phyloP scores from a whole-genome alignment of 2,113 vertebrate species.

The Sorex fumeus region DNA sequence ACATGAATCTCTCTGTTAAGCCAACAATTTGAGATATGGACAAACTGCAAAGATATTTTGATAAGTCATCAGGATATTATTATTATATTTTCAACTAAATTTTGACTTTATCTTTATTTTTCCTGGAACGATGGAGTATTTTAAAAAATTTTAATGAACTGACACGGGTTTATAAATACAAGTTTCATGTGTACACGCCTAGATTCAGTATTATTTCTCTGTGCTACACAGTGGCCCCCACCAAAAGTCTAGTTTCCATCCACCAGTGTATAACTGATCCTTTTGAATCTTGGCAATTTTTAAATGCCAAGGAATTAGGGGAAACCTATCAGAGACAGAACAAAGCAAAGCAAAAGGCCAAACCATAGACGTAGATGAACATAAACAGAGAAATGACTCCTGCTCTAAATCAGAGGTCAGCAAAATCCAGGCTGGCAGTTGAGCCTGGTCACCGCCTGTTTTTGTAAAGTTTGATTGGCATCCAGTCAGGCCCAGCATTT shows the following conservation, averaged over 20 bases:
- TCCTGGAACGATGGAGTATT: not conserved
- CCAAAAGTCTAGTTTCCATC: not conserved
- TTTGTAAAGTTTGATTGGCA: not conserved
- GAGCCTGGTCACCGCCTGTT: not conserved
- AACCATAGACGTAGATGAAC: not conserved
- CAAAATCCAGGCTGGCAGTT: not conserved
- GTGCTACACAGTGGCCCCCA: not conserved
- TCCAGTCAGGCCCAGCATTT: not conserved
- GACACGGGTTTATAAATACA: not conserved
- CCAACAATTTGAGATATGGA: not conserved
- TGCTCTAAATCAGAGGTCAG: not conserved
- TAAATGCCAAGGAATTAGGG: constrained; percentile 15
- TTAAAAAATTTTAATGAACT: not conserved
- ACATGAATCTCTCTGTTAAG: no score
- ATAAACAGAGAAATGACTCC: not conserved
- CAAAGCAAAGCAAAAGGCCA: not conserved
- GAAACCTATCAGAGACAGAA: not conserved
- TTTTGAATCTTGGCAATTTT: not conserved
- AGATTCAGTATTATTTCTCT: not conserved
- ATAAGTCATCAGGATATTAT: not conserved
- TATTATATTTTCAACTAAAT: no score
- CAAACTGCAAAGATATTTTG: not conserved
- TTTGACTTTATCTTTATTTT: not conserved
- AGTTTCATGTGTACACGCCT: not conserved
- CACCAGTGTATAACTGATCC: not conserved